phyloP scores from a whole-genome alignment of 2,888 invertebrate genomes.

The Orthonychiurus folsomi region DNA sequence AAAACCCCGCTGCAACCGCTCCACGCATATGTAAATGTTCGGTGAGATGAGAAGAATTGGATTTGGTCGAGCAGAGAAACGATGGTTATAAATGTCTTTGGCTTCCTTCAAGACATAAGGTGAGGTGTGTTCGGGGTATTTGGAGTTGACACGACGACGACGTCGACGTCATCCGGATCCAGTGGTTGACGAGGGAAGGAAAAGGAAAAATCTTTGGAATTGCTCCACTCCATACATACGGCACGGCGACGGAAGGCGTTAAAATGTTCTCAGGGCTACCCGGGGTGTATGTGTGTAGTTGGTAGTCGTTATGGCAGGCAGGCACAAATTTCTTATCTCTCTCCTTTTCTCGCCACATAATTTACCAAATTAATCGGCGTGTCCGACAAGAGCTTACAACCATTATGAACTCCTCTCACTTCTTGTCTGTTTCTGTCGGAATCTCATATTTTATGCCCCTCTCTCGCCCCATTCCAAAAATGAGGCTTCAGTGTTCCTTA shows the following conservation, averaged over 20 bases:
- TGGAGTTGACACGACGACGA: neutral
- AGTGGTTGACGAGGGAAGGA: neutral
- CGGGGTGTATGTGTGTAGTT: neutral
- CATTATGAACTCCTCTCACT: constrained; percentile 36
- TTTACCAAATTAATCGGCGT: constrained; percentile 40
- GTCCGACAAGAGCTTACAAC: constrained; percentile 36
- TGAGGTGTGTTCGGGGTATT: neutral
- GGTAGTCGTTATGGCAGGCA: constrained; percentile 17
- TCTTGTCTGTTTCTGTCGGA: constrained; percentile 39
- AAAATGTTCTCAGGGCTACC: too few species aligned
- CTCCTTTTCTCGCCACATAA: constrained; percentile 37
- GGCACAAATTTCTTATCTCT: constrained; percentile 11
- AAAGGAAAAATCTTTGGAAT: too few species aligned
- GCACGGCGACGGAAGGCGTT: too few species aligned
- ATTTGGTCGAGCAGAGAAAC: constrained; percentile 7
- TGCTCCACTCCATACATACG: too few species aligned
- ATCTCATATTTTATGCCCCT: constrained; percentile 34
- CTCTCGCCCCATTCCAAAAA: too few species aligned
- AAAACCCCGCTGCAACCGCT: neutral
- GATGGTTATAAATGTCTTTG: constrained; percentile 6
- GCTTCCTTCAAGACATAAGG: constrained; percentile 1
- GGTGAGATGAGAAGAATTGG: constrained; percentile 7
- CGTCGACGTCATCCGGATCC: neutral
- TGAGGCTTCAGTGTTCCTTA: too few species aligned
- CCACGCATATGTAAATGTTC: neutral